Base-by-base conservation (phyloP, 1,140 invertebrate species). In the Stenopsyche tienmushanensis region DNA sequence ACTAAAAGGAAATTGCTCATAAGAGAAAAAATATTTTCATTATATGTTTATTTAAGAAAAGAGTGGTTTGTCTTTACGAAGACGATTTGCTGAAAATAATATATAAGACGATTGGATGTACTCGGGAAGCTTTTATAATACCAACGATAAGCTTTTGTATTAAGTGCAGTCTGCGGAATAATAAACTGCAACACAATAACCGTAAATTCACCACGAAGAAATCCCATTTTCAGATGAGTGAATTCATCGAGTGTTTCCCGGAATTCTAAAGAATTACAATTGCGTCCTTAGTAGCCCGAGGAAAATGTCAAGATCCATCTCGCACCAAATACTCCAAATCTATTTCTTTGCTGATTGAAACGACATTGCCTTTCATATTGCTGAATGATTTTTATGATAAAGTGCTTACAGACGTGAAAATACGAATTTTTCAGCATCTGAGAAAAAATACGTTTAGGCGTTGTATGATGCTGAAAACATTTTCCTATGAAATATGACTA, bases 321-420 rank as follows among this genome's bases (percentile, higher is more conserved):
- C n/a, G n/a, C n/a, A n/a, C n/a, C n/a, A n/a, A n/a, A n/a, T n/a
- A n/a, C n/a, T n/a, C n/a, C 20, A 17, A 47, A 7, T 20, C 5
- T 47, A 47, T 47, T 17, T 17, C 20, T 47, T 8, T 7, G n/a
- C 45, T 5, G 45, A 47, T 15, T 15, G 7, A 47, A 47, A 47
- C n/a, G 45, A 47, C n/a, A n/a, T n/a, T n/a, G 20, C n/a, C 5
- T 7, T 47, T 47, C 15, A 7, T 17, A 15, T 7, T 8, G 15
- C 8, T n/a, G 15, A 47, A 47, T 47, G 20, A n/a, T 47, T 20
- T 47, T 47, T 15, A 47, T n/a, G n/a, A 47, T 47, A 8, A 47
- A 47, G 15, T 20, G 20, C 20, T 8, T n/a, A n/a, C n/a, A 20
- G n/a, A 47, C 45, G 20, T 47, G 15, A 47, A 47, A 47, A 8